These are phyloP conservation scores for Rhinolophus sinicus DNA, from an alignment of 2,113 vertebrate genomes.

Conservation along the genomic window DNA sequence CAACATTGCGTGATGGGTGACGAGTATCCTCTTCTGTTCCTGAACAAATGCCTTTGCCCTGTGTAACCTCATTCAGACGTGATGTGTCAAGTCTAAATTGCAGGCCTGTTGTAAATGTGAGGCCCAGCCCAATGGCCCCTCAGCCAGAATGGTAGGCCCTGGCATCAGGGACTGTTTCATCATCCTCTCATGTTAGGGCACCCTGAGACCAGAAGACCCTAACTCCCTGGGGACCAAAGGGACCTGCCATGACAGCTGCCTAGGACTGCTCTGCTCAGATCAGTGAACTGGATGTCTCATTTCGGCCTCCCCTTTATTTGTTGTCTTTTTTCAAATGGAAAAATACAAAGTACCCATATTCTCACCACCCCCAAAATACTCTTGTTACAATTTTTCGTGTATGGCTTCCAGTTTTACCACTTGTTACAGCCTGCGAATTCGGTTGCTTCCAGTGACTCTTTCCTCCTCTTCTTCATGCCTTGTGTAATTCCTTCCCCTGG, in stretches of 20 bases:
- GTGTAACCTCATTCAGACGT: background rate
- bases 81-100: background rate
- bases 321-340: background rate
- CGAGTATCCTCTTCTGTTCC: background rate
- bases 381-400: background rate
- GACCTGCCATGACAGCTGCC: background rate
- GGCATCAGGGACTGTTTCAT: background rate
- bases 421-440: background rate
- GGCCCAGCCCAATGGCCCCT: background rate
- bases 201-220: background rate
- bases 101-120: background rate
- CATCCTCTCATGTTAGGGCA: background rate
- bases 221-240: background rate
- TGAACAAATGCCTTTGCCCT: background rate
- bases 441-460: accelerated
- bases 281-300: no score
- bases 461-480: no score
- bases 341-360: background rate
- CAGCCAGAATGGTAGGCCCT: background rate
- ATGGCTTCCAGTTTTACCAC: background rate
- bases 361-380: background rate
- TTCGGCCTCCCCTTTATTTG: background rate
- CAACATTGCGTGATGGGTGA: background rate
- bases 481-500: background rate
- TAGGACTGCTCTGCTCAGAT: background rate